These are phyloP conservation scores for Eumerus sabulonum DNA, from an alignment of 2,888 invertebrate species.

Conservation along the genomic window DNA sequence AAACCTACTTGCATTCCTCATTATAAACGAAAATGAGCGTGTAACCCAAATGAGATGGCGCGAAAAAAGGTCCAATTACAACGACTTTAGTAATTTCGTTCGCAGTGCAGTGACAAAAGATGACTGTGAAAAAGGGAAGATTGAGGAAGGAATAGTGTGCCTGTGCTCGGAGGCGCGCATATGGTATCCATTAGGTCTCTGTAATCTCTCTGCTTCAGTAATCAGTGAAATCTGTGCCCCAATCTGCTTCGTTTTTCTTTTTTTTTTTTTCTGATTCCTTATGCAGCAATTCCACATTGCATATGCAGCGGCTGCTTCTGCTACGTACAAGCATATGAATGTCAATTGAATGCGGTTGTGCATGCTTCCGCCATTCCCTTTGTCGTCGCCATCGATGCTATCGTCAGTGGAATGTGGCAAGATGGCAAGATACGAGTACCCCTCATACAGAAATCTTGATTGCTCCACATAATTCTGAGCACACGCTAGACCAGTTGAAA, in stretches of 20 bases:
- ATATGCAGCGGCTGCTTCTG: slow-evolving; percentile 24
- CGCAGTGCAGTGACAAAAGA: background rate
- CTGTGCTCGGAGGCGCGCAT: background rate
- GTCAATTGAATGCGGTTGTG: slow-evolving; percentile 50
- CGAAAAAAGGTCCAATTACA: slow-evolving; percentile 43
- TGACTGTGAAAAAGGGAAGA: no score
- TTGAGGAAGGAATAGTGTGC: background rate
- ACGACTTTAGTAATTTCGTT: slow-evolving; percentile 23
- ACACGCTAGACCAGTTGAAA: slow-evolving; percentile 32
- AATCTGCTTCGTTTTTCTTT: slow-evolving; percentile 20
- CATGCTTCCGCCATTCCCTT: slow-evolving; percentile 61
- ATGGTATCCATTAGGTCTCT: slow-evolving; percentile 40
- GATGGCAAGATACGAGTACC: slow-evolving; percentile 21
- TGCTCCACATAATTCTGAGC: slow-evolving; percentile 64
- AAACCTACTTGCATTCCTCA: slow-evolving; percentile 27
- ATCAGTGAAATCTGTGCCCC: slow-evolving; percentile 33
- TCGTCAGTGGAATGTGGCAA: background rate
- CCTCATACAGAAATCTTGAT: slow-evolving; percentile 50
- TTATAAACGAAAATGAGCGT: slow-evolving; percentile 45
- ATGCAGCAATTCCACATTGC: slow-evolving; percentile 6
- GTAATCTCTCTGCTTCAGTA: slow-evolving; percentile 4
- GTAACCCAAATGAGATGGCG: slow-evolving; percentile 48
- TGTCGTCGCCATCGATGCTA: slow-evolving; percentile 31
- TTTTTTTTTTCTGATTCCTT: slow-evolving; percentile 38
- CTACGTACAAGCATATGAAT: slow-evolving; percentile 35